Base-by-base conservation (phyloP, 2,888 invertebrate genomes). In the Epirrhoe tristata region DNA sequence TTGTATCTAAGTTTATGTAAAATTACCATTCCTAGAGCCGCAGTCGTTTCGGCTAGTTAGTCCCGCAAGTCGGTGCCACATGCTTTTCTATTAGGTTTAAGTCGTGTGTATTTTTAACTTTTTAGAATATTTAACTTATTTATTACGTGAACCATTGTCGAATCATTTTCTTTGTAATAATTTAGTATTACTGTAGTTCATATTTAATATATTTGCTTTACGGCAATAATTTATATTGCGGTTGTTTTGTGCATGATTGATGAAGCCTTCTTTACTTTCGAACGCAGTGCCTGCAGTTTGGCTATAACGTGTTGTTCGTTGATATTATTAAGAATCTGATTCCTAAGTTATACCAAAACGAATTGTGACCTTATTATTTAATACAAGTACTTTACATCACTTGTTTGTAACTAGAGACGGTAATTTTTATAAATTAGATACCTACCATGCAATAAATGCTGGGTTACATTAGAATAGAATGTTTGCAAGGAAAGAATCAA, bases 51-150 rank as follows among this genome's bases (percentile, higher is more conserved):
- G 86, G 87, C 86, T 79, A 86, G 81, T 84, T 76, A 75, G 72
- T 73, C 79, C 79, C 77, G 73, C 74, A 78, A 79, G 56, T 63
- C 59, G 63, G 53, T 54, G 14, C 55, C 84, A 85, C 84, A 87
- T 91, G 93, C 88, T 92, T 93, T 93, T 93, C 85, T 87, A 90
- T 91, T 93, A 93, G 92, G 90, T 92, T 67, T 93, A 92, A 86
- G 92, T 84, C 78, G 93, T 92, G 93, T 93, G 93, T 93, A 93
- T 91, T 93, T 93, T 93, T 91, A 93, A 93, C 88, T 86, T 93
- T 91, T 92, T 93, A 93, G 93, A 92, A 89, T 93, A 92, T 93
- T 93, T 92, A 93, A 93, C 93, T 93, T 93, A 93, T 93, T 93
- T 93, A 93, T 93, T 92, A 90, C 87, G 89, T 91, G 91, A 89